phyloP scores from a whole-genome alignment of 2,113 vertebrate species.

The Procavia capensis region DNA sequence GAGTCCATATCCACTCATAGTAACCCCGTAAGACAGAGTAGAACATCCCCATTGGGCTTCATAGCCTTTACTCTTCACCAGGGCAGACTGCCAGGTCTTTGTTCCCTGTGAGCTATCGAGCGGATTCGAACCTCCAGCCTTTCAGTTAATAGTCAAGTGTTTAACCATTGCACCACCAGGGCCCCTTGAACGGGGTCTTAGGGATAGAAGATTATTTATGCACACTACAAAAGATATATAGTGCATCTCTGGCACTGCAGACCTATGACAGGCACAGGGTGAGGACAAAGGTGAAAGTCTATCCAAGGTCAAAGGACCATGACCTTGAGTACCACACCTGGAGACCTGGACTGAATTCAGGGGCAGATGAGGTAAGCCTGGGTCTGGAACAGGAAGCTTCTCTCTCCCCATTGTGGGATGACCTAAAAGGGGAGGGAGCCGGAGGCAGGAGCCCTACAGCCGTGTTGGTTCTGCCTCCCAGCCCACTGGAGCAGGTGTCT shows the following conservation, averaged over 20 bases:
- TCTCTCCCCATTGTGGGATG: background rate
- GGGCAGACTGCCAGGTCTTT: background rate
- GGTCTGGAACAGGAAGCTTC: background rate
- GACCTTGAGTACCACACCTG: background rate
- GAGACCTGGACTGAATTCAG: background rate
- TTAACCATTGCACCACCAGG: background rate
- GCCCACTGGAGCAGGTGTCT: background rate
- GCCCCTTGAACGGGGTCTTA: background rate
- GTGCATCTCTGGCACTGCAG: no score
- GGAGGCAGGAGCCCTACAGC: accelerated
- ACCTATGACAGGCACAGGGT: accelerated
- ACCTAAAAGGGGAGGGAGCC: accelerated
- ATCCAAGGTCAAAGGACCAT: background rate
- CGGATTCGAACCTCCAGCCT: background rate
- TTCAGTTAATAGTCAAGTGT: background rate
- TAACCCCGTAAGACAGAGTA: background rate
- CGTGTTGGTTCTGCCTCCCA: background rate
- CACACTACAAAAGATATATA: background rate
- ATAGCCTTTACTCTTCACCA: background rate
- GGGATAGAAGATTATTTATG: background rate
- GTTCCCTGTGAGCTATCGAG: background rate
- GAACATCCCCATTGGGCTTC: background rate
- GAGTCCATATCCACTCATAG: background rate
- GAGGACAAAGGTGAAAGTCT: background rate
- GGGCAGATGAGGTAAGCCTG: background rate